Evolutionary conservation across 2,113 vertebrate genomes (phyloP), one percentile per base, ranked within the genome.

Genomic region (Sula dactylatra): DNA sequence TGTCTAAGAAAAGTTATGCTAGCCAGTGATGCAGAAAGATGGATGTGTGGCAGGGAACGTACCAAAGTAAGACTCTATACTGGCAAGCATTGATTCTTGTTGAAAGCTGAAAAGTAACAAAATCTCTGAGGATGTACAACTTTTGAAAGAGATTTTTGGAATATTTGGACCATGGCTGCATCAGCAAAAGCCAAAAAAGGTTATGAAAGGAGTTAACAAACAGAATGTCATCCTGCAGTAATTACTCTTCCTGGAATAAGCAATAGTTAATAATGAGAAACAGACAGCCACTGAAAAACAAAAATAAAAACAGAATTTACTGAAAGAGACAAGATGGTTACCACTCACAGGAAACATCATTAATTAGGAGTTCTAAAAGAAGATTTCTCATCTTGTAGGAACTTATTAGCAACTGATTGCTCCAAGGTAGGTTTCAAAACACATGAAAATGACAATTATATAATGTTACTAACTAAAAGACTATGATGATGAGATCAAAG

Each of bases 291-390:
- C 27, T 65, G 56, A 65, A 76, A 95, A 85, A 90, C 0, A 1
- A 86, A 91, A 84, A 81, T 61, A 85, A 79, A 66, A 66, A 0
- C 18, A 58, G 13, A 61, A 40, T 82, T 93, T 82, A 93, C 61
- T 89, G 0, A 0, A 81, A 84, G 59, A 94, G 29, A 88, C 34
- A 89, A 67, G 49, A 67, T 45, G 40, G 91, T 87, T 96, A 90
- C 78, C 54, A 80, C 54, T 76, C 44, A 82, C 61, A 85, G 58
- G 90, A 93, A 95, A 31, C 31, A 76, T 82, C 73, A 38, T 91
- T 93, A 94, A 96, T 82, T 93, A 95, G 50, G 40, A 69, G 62
- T 95, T 89, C 81, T 87, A 82, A 93, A 90, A 93, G 90, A 93
- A 82, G 86, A 81, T 89, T 84, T 95, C 38, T 96, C 64, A 67